Conservation (phyloP, 2,797 vertebrate species). For the Peromyscus aztecus region DNA sequence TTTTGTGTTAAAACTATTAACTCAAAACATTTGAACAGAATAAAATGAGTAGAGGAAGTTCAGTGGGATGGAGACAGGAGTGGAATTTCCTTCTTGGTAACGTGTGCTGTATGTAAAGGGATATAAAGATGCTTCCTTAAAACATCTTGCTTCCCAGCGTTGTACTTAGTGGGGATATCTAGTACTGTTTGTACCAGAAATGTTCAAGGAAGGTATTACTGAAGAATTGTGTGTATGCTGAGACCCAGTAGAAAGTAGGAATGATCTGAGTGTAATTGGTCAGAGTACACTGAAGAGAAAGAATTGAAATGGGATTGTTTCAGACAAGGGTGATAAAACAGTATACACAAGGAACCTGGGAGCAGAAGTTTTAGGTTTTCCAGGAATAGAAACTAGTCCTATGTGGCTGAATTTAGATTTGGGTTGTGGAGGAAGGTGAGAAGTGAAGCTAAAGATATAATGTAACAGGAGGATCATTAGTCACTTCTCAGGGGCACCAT, state of each 20-base stretch:
- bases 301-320: background rate
- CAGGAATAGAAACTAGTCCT: slow-evolving; percentile 56
- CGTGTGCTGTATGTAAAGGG: background rate
- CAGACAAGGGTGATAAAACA: background rate
- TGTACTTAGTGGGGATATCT: background rate
- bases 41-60: slow-evolving; percentile 42
- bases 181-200: background rate
- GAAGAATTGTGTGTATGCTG: background rate
- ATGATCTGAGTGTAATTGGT: slow-evolving; percentile 2
- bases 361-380: slow-evolving; percentile 48
- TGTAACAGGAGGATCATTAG: background rate
- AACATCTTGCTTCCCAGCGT: background rate
- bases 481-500: background rate
- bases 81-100: slow-evolving; percentile 41
- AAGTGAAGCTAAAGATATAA: slow-evolving; percentile 30
- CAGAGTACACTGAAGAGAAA: background rate
- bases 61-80: background rate
- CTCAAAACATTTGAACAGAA: slow-evolving; percentile 9
- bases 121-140: background rate
- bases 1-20: slow-evolving; percentile 37
- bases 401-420: slow-evolving; percentile 33
- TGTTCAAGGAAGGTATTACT: background rate
- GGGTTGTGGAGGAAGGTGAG: background rate
- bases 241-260: background rate
- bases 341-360: background rate